Conservation (phyloP, 2,113 vertebrate species). For the Catharus fuscescens region DNA sequence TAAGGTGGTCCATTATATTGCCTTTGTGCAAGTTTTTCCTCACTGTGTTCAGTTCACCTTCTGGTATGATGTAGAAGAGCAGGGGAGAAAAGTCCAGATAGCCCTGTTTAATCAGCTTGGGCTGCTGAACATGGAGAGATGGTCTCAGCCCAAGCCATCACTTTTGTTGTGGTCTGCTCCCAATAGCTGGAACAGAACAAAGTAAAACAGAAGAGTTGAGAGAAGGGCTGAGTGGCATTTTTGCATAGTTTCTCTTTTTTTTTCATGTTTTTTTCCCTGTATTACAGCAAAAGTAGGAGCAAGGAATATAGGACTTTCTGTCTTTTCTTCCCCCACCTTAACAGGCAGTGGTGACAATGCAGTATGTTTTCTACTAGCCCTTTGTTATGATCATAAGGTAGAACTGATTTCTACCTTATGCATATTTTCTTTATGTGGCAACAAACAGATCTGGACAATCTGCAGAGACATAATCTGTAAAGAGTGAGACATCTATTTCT, state of each 20-base stretch:
- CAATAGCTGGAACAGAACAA: neutral
- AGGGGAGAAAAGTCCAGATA: neutral
- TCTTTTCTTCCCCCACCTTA: neutral
- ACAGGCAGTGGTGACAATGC: neutral
- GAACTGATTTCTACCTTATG: neutral
- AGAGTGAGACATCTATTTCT: neutral
- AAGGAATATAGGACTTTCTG: neutral
- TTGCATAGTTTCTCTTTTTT: neutral
- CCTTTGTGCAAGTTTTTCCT: neutral
- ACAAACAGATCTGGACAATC: neutral
- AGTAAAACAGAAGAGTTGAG: neutral
- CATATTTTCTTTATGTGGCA: neutral
- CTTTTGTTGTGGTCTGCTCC: neutral
- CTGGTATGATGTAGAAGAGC: rapidly evolving
- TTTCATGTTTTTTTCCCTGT: neutral
- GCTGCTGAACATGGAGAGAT: neutral
- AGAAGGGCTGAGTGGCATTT: neutral
- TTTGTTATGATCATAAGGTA: neutral
- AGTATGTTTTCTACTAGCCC: neutral
- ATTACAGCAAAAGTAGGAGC: neutral
- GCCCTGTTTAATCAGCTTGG: neutral
- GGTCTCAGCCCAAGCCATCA: neutral
- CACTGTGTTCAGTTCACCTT: neutral
- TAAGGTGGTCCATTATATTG: neutral
- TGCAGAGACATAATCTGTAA: neutral